Percentiles rank a stretch among this genome's conserved stretches.
phyloP scores from a whole-genome alignment of 1,140 invertebrate genomes.

The Drosophila mayri region DNA sequence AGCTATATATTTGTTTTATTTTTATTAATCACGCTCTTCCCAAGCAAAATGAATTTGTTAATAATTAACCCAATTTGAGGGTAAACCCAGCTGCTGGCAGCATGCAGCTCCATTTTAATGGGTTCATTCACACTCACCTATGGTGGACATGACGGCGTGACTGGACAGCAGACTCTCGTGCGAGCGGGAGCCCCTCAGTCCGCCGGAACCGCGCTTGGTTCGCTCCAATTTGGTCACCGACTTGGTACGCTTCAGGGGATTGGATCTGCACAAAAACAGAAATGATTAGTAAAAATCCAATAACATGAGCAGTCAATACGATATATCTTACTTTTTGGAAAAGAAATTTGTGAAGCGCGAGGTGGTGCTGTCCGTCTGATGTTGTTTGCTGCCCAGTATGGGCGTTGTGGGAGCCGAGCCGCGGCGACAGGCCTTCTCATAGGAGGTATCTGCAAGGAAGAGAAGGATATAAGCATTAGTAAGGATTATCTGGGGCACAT shows the following conservation, averaged over 20 bases:
- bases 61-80: slow-evolving; percentile 1
- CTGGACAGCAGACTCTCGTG: slow-evolving; percentile 95
- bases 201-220: slow-evolving; percentile 87
- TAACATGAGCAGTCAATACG: too few relatives aligned
- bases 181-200: slow-evolving; percentile 87
- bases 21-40: background rate
- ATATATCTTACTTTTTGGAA: slow-evolving; percentile 94
- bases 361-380: slow-evolving; percentile 79
- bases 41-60: too few relatives aligned
- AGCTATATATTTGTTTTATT: background rate
- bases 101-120: background rate
- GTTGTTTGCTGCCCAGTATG: slow-evolving; percentile 88
- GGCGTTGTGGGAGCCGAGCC: slow-evolving; percentile 93
- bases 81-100: background rate
- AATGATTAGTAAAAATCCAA: background rate
- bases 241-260: slow-evolving; percentile 95
- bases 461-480: slow-evolving; percentile 32
- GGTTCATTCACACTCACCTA: slow-evolving; percentile 85
- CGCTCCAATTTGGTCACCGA: slow-evolving; percentile 96
- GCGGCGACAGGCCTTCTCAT: slow-evolving; percentile 94
- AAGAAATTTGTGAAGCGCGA: slow-evolving; percentile 95
- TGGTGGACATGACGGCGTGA: slow-evolving; percentile 92
- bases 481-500: slow-evolving; percentile 47
- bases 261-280: slow-evolving; percentile 88
- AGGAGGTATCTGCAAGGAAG: slow-evolving; percentile 92